Evolutionary conservation across 2,888 invertebrate species (phyloP).

Genomic region (Drosophila borealis): DNA sequence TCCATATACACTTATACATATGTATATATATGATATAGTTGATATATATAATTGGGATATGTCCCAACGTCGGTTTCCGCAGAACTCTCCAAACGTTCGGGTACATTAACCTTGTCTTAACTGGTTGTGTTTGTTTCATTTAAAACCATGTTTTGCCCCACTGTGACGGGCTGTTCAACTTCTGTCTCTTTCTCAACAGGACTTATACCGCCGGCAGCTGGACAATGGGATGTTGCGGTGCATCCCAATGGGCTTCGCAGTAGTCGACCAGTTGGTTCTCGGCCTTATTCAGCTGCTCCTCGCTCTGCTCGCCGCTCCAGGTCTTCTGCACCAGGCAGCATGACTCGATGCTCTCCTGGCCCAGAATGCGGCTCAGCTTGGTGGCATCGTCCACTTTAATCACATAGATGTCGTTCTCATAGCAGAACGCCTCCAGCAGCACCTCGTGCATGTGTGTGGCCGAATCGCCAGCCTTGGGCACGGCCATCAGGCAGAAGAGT

Average conservation of each 20-base stretch:
- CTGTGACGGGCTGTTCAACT: slow-evolving; percentile 71
- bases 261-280: slow-evolving; percentile 89
- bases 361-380: slow-evolving; percentile 85
- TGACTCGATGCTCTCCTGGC: slow-evolving; percentile 86
- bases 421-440: slow-evolving; percentile 91
- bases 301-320: slow-evolving; percentile 82
- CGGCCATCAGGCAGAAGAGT: slow-evolving; percentile 89
- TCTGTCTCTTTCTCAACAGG: slow-evolving; percentile 15
- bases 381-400: slow-evolving; percentile 88
- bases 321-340: slow-evolving; percentile 85
- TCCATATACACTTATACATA: slow-evolving; percentile 55
- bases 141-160: slow-evolving; percentile 64
- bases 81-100: slow-evolving; percentile 79
- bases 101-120: slow-evolving; percentile 63
- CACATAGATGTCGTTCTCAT: slow-evolving; percentile 91
- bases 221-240: slow-evolving; percentile 88
- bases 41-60: slow-evolving; percentile 38
- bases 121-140: slow-evolving; percentile 51
- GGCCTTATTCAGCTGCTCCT: slow-evolving; percentile 86
- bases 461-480: slow-evolving; percentile 89
- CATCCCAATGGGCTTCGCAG: slow-evolving; percentile 89
- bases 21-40: slow-evolving; percentile 38
- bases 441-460: slow-evolving; percentile 92
- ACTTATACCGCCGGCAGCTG: slow-evolving; percentile 88
- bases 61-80: slow-evolving; percentile 70